These are phyloP conservation scores for Phenganax subtilis DNA, from an alignment of 92 coral and sea anemone genomes.

Conservation along the genomic window DNA sequence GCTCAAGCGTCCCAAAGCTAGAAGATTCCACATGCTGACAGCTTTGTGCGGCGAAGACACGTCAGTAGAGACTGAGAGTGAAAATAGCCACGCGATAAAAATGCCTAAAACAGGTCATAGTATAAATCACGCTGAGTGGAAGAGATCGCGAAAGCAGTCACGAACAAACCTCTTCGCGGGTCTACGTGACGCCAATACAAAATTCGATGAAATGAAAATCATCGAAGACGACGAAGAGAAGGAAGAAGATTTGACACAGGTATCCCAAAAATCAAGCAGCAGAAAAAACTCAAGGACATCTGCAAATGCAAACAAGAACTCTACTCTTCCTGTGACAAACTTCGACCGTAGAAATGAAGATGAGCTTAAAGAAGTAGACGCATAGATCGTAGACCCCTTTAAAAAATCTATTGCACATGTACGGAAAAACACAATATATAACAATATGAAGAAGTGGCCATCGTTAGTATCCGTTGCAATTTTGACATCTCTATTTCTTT, in stretches of 20 bases:
- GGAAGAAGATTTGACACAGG: neutral
- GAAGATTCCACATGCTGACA: neutral
- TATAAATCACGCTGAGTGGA: neutral
- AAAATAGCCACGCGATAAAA: neutral
- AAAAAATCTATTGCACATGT: too few relatives aligned
- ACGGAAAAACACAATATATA: too few relatives aligned
- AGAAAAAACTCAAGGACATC: neutral
- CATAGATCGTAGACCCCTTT: neutral
- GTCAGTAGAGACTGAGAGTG: neutral
- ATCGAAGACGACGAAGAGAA: slow-evolving; percentile 14
- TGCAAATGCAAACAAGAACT: neutral
- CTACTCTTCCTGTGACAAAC: neutral
- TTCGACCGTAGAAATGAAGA: neutral
- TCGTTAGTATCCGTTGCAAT: neutral
- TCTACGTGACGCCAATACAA: neutral
- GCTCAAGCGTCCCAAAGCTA: neutral
- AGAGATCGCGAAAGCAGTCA: neutral
- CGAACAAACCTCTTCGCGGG: slow-evolving; percentile 17
- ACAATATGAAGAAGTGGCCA: neutral
- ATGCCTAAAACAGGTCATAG: neutral
- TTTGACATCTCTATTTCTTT: neutral
- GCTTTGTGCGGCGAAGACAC: neutral
- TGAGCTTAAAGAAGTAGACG: neutral
- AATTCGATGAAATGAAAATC: slow-evolving; percentile 17
- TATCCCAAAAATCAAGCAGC: neutral